Percentiles rank a stretch among this genome's conserved stretches.
Evolutionary conservation across 2,113 vertebrate species (phyloP).

Genomic region (Chaetodon auriga): DNA sequence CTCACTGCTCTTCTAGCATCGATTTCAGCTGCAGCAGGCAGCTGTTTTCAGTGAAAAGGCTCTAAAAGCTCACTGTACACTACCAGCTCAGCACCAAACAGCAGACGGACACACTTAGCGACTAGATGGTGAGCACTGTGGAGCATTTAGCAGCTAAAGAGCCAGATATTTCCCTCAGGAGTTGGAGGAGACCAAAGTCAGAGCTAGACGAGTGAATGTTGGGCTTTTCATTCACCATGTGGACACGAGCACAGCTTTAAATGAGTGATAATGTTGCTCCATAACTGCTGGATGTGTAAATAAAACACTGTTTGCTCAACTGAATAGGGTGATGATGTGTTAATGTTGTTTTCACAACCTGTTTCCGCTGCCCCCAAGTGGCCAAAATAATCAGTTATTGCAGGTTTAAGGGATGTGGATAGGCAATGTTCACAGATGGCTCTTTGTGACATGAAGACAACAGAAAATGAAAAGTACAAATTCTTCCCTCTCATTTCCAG

Average conservation of each 20-base stretch:
- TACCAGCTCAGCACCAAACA: not conserved
- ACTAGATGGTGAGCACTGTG: no score
- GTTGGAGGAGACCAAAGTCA: not conserved
- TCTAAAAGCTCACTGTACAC: not conserved
- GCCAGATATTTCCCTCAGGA: not conserved
- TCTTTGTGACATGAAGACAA: not conserved
- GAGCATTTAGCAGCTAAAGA: not conserved
- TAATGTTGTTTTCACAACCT: not conserved
- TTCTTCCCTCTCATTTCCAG: not conserved
- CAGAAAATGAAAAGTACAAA: not conserved
- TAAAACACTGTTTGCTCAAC: not conserved
- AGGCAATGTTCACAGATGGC: not conserved
- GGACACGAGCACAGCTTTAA: no score
- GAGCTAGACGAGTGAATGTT: not conserved
- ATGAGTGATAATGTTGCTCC: not conserved
- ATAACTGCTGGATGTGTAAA: not conserved
- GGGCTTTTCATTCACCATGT: not conserved
- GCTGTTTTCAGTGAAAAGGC: not conserved
- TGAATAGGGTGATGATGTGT: not conserved
- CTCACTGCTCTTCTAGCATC: not conserved
- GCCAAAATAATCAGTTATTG: not conserved
- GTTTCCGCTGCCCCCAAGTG: not conserved
- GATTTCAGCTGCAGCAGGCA: not conserved
- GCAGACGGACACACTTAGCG: no score
- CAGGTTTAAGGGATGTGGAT: not conserved